phyloP scores from a whole-genome alignment of 23 tunicate species.

The Ciona savignyi region DNA sequence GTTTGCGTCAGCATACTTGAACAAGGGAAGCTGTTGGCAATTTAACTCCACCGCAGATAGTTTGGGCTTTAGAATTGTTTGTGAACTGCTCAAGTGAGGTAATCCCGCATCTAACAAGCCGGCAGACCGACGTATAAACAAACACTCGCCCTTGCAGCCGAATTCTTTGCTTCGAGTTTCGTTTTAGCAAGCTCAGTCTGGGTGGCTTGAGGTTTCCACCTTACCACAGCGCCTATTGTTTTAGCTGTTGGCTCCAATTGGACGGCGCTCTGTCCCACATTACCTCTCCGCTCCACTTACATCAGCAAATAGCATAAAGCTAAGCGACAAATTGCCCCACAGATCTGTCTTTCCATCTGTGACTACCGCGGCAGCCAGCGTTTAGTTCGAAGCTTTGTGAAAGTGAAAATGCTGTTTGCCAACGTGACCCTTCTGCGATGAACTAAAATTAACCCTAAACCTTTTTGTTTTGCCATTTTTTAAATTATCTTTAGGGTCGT shows the following conservation, averaged over 20 bases:
- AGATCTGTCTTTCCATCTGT: background rate
- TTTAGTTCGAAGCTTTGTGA: background rate
- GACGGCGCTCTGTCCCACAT: background rate
- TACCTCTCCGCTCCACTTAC: background rate
- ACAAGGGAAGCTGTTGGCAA: background rate
- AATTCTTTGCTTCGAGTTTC: background rate
- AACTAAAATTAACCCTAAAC: too few relatives aligned
- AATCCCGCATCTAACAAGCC: constrained; percentile 1
- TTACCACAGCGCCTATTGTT: background rate
- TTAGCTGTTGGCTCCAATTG: background rate
- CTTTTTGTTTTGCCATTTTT: too few relatives aligned
- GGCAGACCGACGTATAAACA: background rate
- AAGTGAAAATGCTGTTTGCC: background rate
- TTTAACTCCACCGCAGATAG: background rate
- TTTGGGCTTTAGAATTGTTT: background rate
- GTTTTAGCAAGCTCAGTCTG: background rate
- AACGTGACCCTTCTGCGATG: background rate
- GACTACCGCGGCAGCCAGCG: background rate
- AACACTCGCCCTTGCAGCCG: background rate
- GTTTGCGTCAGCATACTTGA: background rate
- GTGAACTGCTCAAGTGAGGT: background rate
- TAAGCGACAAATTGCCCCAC: background rate
- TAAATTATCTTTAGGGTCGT: too few relatives aligned
- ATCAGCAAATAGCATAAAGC: background rate
- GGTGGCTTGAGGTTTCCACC: background rate